Base-by-base conservation (phyloP, 2,888 invertebrate genomes). In the Aleiodes leptofemur region DNA sequence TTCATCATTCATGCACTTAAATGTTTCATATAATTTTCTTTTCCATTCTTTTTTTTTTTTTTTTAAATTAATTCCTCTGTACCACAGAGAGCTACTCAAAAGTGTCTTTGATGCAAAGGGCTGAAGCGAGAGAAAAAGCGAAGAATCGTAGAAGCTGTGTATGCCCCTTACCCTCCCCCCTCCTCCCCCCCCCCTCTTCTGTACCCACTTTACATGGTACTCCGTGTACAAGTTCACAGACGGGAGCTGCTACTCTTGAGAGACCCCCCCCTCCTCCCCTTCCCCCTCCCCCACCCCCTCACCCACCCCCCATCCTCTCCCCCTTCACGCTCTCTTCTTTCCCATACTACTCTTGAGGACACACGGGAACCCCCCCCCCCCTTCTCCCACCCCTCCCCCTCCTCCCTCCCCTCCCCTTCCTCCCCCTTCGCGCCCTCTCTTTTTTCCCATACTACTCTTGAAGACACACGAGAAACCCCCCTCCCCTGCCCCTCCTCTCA, bases 131-230 rank as follows among this genome's bases (percentile, higher is more conserved):
- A 71, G 16, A 43, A 64, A 69, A 34, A 53, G n/a, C 16, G 55
- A 16, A 38, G 64, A 55, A 53, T 38, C 23, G 14, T 2, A 57
- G 68, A 23, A 68, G 51, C 23, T 68, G 68, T 64, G 43, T 50
- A 31, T 68, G 43, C 11, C 4, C 9, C 34, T 34, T 34, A 4
- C 6, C 34, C 34, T 6, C 4, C 34, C 34, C 34, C 34, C 4
- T 3, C 23, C 2, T 2, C 23, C 2, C 23, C 23, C 34, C 4
- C 34, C 34, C 34, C 34, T 6, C 6, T 34, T 34, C 0, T 34
- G 34, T 34, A 3, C 77, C 82, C 83, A 83, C 84, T 85, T 82
- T 82, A 79, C 80, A 76, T 73, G 79, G 79, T 80, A 84, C 83
- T 84, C 78, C 43, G 2, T 57, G 16, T 34, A 38, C 68, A 68